A percentile compares a stretch with the other conserved stretches of the same genome.
phyloP scores from a whole-genome alignment of 1,140 invertebrate species.

The Zaprionus nigranus region DNA sequence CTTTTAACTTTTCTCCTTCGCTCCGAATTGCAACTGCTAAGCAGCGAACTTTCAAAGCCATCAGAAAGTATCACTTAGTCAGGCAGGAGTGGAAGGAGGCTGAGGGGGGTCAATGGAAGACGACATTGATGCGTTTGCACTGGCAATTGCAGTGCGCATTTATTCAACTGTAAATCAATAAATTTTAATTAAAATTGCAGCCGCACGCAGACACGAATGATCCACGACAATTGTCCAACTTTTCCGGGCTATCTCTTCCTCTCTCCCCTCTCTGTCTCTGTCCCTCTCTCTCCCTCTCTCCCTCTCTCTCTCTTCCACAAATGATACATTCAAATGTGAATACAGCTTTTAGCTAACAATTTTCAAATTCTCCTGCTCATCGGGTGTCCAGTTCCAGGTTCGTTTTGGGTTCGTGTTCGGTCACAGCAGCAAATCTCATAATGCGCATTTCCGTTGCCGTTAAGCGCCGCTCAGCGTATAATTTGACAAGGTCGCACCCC shows the following conservation, averaged over 20 bases:
- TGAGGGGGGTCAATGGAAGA: background rate
- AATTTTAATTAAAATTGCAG: slow-evolving; percentile 83
- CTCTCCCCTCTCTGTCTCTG: background rate
- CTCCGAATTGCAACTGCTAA: too few species aligned
- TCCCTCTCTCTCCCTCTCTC: too few species aligned
- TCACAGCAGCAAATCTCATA: slow-evolving; percentile 61
- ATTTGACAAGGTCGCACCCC: slow-evolving; percentile 76
- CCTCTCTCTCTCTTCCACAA: slow-evolving; percentile 26
- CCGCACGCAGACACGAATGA: slow-evolving; percentile 45
- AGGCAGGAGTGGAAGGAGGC: background rate
- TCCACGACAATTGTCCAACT: slow-evolving; percentile 62
- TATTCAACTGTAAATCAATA: slow-evolving; percentile 82
- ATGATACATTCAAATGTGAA: slow-evolving; percentile 58
- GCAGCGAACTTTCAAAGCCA: too few species aligned
- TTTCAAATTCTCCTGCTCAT: slow-evolving; percentile 6
- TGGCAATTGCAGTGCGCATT: slow-evolving; percentile 56
- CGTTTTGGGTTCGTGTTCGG: slow-evolving; percentile 2
- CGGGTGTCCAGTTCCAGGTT: background rate
- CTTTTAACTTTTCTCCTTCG: too few species aligned
- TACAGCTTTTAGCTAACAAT: slow-evolving; percentile 63
- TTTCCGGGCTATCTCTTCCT: background rate
- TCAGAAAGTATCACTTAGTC: background rate
- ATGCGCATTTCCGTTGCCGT: slow-evolving; percentile 71
- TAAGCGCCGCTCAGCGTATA: slow-evolving; percentile 74
- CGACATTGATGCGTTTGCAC: slow-evolving; percentile 58